A percentile compares a stretch with the other conserved stretches of the same genome.
These are phyloP conservation scores for Oreochromis mossambicus DNA, from an alignment of 2,797 vertebrate genomes.

Conservation along the genomic window DNA sequence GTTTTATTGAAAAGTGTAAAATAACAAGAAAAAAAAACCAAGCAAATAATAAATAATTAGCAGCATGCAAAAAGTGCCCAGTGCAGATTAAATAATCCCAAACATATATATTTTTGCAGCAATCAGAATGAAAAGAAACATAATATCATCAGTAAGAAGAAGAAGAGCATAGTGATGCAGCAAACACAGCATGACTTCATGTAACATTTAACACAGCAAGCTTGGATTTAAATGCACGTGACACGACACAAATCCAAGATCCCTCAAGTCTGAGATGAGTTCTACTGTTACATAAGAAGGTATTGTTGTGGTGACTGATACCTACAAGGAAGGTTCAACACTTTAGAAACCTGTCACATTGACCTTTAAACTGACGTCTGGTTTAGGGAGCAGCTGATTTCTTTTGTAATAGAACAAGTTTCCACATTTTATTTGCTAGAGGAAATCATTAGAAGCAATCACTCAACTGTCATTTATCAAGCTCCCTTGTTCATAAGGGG, in stretches of 20 bases:
- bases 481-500: neutral
- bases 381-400: neutral
- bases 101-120: neutral
- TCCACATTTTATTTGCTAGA: neutral
- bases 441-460: neutral
- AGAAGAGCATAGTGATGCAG: slow-evolving; percentile 25
- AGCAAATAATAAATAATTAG: neutral
- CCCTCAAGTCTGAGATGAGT: neutral
- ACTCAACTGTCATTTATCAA: neutral
- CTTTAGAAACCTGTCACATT: slow-evolving; percentile 18
- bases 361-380: neutral
- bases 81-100: neutral
- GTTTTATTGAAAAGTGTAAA: neutral
- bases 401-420: neutral
- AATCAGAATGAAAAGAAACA: neutral
- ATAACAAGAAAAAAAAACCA: neutral
- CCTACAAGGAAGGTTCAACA: slow-evolving; percentile 42
- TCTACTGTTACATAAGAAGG: neutral
- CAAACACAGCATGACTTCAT: slow-evolving; percentile 43
- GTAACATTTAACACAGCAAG: neutral
- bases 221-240: neutral
- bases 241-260: slow-evolving; percentile 11
- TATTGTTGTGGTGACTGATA: neutral
- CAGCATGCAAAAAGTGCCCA: neutral
- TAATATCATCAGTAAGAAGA: neutral